Conservation (phyloP, 2,797 vertebrate genomes). For the Orientallactaga sibirica region DNA sequence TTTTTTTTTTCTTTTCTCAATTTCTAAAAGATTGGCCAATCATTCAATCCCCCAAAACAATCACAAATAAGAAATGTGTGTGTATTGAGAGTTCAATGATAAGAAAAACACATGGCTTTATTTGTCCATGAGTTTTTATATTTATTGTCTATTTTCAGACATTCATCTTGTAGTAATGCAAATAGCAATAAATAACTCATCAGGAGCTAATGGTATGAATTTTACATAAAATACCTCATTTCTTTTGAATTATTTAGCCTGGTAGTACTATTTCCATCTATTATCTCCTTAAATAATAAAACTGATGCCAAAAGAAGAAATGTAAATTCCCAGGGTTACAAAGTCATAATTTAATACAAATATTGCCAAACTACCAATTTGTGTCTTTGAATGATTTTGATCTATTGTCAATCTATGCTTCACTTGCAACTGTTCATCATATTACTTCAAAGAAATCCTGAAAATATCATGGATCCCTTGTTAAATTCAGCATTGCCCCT, state of each 20-base stretch:
- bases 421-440: neutral
- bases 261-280: neutral
- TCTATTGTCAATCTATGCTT: neutral
- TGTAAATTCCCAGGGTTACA: neutral
- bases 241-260: neutral
- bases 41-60: neutral
- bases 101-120: slow-evolving; percentile 7
- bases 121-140: neutral
- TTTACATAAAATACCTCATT: neutral
- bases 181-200: neutral
- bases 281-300: neutral
- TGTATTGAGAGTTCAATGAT: neutral
- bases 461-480: neutral
- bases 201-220: neutral
- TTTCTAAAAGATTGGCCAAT: neutral
- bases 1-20: slow-evolving; percentile 2
- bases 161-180: neutral
- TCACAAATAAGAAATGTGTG: neutral
- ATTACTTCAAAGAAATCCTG: neutral
- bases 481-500: neutral
- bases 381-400: neutral
- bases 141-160: neutral
- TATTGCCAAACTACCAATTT: neutral
- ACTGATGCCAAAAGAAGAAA: neutral
- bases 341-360: slow-evolving; percentile 18